These are phyloP conservation scores for Phasianus colchicus DNA, from an alignment of 2,113 vertebrate species.

Conservation along the genomic window DNA sequence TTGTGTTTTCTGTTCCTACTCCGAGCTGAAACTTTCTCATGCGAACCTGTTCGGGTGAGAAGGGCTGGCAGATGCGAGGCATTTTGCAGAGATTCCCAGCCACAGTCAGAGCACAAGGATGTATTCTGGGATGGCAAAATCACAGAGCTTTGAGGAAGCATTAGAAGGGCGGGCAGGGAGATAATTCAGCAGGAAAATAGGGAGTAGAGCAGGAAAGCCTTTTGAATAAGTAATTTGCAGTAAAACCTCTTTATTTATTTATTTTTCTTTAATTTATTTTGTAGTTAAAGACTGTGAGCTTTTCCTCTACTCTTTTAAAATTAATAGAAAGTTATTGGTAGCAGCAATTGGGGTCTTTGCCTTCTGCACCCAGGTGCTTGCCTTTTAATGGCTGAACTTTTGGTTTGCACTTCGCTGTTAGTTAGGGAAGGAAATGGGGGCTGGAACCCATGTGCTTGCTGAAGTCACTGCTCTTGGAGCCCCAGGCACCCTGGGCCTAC, in stretches of 20 bases:
- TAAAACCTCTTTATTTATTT: neutral
- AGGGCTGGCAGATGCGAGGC: neutral
- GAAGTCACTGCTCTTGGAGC: slow-evolving; percentile 75
- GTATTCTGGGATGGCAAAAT: slow-evolving; percentile 17
- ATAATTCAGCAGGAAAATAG: slow-evolving; percentile 46
- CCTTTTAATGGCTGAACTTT: slow-evolving; percentile 31
- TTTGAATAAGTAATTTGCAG: slow-evolving; percentile 3
- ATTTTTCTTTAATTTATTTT: neutral
- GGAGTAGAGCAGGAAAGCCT: slow-evolving; percentile 23
- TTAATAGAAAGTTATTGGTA: neutral
- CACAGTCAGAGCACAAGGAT: neutral
- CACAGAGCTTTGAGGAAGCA: slow-evolving; percentile 45
- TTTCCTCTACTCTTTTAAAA: neutral
- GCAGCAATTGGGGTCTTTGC: neutral
- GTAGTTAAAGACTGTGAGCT: neutral
- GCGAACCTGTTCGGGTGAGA: slow-evolving; percentile 14
- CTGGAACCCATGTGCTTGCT: slow-evolving; percentile 71
- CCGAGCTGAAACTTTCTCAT: neutral
- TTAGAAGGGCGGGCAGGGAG: slow-evolving; percentile 26
- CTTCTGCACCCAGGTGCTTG: neutral
- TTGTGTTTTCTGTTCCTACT: neutral
- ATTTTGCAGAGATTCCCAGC: neutral
- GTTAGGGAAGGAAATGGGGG: slow-evolving; percentile 71
- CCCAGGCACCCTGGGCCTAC: slow-evolving; percentile 77
- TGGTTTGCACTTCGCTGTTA: slow-evolving; percentile 31